Conservation (phyloP, 92 coral and sea anemone species). For the Heteractis magnifica region DNA sequence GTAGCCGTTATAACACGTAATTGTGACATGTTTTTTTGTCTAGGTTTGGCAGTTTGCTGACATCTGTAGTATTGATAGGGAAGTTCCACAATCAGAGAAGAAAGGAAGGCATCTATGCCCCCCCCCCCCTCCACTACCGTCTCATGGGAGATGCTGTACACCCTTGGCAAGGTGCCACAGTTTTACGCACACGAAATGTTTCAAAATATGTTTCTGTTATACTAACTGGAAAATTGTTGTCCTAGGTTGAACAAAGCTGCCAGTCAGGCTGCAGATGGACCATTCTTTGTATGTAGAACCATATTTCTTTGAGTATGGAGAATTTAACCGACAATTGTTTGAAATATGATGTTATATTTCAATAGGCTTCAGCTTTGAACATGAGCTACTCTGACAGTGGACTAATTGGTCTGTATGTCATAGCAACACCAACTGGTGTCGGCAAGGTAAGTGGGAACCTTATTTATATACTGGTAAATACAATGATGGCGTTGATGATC, state of each 20-base stretch:
- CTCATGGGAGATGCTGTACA: too few relatives aligned
- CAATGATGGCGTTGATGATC: too few relatives aligned
- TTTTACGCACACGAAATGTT: neutral
- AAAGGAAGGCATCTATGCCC: too few relatives aligned
- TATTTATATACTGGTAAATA: neutral
- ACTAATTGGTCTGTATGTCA: constrained; percentile 84
- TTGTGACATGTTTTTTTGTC: too few relatives aligned
- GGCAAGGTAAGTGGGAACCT: constrained; percentile 57
- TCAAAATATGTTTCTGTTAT: neutral
- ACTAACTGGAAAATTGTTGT: neutral
- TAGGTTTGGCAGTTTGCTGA: too few relatives aligned
- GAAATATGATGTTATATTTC: neutral
- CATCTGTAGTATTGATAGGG: too few relatives aligned
- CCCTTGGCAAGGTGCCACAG: too few relatives aligned
- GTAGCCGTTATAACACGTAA: too few relatives aligned
- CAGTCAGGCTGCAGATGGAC: constrained; percentile 70
- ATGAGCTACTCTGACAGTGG: constrained; percentile 91
- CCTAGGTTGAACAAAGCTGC: constrained; percentile 74
- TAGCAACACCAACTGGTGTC: constrained; percentile 65
- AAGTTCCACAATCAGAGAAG: too few relatives aligned
- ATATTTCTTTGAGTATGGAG: neutral
- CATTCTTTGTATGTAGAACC: constrained; percentile 58
- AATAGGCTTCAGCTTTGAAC: constrained; percentile 82
- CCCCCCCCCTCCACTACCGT: too few relatives aligned
- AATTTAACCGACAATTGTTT: neutral